phyloP scores from a whole-genome alignment of 1,140 invertebrate species.

The Lerema accius region DNA sequence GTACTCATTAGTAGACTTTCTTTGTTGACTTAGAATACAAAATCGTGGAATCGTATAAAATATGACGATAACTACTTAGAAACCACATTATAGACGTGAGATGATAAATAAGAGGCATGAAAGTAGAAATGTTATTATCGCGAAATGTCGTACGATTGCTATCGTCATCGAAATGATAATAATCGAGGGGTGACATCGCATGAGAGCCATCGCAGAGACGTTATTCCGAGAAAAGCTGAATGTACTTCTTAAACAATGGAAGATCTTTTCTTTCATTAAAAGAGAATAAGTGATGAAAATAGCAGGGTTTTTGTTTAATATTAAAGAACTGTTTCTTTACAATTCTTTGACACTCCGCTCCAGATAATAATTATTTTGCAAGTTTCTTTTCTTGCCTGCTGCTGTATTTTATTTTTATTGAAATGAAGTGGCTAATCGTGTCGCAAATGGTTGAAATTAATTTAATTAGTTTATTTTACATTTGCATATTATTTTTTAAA shows the following conservation, averaged over 20 bases:
- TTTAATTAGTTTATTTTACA: too few species aligned
- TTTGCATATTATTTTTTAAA: too few species aligned
- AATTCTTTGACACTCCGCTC: conserved; percentile 32
- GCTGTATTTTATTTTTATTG: conserved; percentile 5
- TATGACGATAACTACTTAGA: too few species aligned
- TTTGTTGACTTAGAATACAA: too few species aligned
- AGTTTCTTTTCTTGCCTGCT: conserved; percentile 5
- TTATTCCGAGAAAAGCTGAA: conserved; percentile 27
- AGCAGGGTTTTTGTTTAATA: conserved; percentile 31
- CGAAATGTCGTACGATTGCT: background rate
- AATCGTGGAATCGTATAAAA: too few species aligned
- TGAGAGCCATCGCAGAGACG: conserved; percentile 5
- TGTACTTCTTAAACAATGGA: conserved; percentile 31
- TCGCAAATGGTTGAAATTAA: background rate
- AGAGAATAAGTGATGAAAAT: conserved; percentile 35
- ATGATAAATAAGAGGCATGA: too few species aligned
- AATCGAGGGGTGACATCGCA: conserved; percentile 7
- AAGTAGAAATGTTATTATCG: too few species aligned
- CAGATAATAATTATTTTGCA: conserved; percentile 33
- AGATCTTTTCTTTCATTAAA: conserved; percentile 35
- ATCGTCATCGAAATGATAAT: conserved; percentile 1
- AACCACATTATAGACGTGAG: too few species aligned
- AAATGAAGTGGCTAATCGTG: conserved; percentile 7
- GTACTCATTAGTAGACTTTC: too few species aligned
- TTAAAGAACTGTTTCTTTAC: conserved; percentile 33